Percentiles rank a stretch among this genome's conserved stretches.
These are phyloP conservation scores for Drosophila arizonae DNA, from an alignment of 1,140 invertebrate genomes.

Conservation along the genomic window DNA sequence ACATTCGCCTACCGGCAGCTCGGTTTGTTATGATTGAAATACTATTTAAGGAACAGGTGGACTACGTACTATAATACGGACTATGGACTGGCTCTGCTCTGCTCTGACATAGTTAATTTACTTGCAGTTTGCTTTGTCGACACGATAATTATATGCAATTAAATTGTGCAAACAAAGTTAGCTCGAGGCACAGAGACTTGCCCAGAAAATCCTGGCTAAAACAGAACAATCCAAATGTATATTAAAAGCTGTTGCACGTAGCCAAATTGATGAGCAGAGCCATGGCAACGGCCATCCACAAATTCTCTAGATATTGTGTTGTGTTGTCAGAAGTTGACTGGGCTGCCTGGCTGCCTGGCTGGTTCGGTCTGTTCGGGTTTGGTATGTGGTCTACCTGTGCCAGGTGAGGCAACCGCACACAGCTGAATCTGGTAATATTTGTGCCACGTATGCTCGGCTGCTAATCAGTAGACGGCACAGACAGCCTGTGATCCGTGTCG, in stretches of 20 bases:
- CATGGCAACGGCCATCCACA: slow-evolving; percentile 8
- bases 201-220: slow-evolving; percentile 29
- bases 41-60: too few relatives aligned
- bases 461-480: slow-evolving; percentile 42
- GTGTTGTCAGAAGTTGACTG: slow-evolving; percentile 19
- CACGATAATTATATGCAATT: slow-evolving; percentile 70
- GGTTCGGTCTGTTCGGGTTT: not conserved
- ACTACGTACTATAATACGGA: not conserved
- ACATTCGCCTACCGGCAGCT: not conserved
- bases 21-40: too few relatives aligned
- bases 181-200: slow-evolving; percentile 2
- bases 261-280: slow-evolving; percentile 33
- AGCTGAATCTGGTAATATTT: slow-evolving; percentile 21
- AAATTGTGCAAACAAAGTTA: slow-evolving; percentile 56
- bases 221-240: slow-evolving; percentile 23
- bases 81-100: too few relatives aligned
- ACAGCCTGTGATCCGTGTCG: slow-evolving; percentile 15
- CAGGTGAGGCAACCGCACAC: not conserved
- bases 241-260: slow-evolving; percentile 41
- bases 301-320: slow-evolving; percentile 25
- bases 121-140: slow-evolving; percentile 56
- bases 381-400: not conserved
- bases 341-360: not conserved
- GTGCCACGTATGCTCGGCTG: slow-evolving; percentile 26
- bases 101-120: slow-evolving; percentile 13